Base-by-base conservation (phyloP, 2,888 invertebrate species). In the Pecten maximus region DNA sequence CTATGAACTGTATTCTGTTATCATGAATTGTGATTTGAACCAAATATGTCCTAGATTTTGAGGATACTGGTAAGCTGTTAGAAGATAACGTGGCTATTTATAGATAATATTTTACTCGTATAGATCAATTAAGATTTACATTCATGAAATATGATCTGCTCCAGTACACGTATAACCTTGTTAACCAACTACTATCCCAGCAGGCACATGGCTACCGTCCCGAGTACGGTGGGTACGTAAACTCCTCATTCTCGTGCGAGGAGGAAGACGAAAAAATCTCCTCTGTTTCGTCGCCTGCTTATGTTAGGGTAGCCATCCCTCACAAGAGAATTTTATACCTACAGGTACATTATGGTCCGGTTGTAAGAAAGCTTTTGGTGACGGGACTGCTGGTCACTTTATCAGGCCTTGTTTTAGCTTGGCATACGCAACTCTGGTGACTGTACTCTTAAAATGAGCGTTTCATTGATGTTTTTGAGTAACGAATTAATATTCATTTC, bases 241-340 rank as follows among this genome's bases (percentile, higher is more conserved):
- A 93, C 89, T 90, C 89, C 86, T 93, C 95, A 23, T 96, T 93
- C 92, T 94, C 94, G 48, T 92, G 93, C 88, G 95, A 94, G 88
- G 95, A 95, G 23, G 94, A 94, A 23, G 94, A 94, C 88, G 92
- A 93, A 39, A 88, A 89, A 35, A 91, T 91, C 19, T 91, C 91
- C 28, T 88, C 92, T 40, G 90, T 90, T 15, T 89, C 91, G 16
- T 74, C 90, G 40, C 90, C 90, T 40, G 44, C 48, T 39, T 44
- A 60, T 88, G 74, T 74, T 74, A 74, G 74, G 74, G 74, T 74
- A 74, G 74, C 28, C 35, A 74, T 74, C 35, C 74, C 74, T 3
- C 74, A 74, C 74, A 74, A 74, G 74, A 74, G 74, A 74, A 10
- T 74, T 74, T 2, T 74, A 74, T 74, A 74, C 16, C 74, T 74